These are phyloP conservation scores for Eupithecia pulchellata DNA, from an alignment of 2,888 invertebrate species.

Conservation along the genomic window DNA sequence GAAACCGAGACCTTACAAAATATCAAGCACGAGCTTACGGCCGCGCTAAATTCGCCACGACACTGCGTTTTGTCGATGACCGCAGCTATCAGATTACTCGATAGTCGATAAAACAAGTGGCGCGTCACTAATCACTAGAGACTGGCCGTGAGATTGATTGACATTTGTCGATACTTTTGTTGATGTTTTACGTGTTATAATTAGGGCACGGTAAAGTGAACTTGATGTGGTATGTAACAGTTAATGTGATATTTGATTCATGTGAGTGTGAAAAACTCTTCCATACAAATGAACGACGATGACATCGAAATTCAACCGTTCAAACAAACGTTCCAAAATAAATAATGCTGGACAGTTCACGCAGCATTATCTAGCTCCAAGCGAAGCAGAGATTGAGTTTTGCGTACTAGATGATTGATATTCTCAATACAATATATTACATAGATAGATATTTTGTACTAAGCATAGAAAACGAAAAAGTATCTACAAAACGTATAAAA, in stretches of 20 bases:
- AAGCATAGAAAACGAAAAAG: too few species aligned
- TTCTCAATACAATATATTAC: too few species aligned
- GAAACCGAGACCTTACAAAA: slow-evolving; percentile 32
- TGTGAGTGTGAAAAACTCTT: slow-evolving; percentile 28
- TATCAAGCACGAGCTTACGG: slow-evolving; percentile 20
- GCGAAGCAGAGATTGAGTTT: too few species aligned
- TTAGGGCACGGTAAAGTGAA: slow-evolving; percentile 62
- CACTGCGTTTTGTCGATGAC: slow-evolving; percentile 74
- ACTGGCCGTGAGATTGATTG: slow-evolving; percentile 78
- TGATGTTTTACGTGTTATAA: slow-evolving; percentile 69
- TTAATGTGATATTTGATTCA: slow-evolving; percentile 44
- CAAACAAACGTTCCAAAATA: not conserved
- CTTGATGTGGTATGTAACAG: slow-evolving; percentile 58
- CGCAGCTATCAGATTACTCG: slow-evolving; percentile 66
- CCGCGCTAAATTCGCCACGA: slow-evolving; percentile 60
- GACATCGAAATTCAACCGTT: too few species aligned
- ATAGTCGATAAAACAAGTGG: slow-evolving; percentile 65
- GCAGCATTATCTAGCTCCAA: too few species aligned
- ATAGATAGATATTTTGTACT: too few species aligned
- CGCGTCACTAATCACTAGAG: slow-evolving; percentile 72
- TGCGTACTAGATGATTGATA: too few species aligned
- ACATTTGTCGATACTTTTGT: slow-evolving; percentile 62
- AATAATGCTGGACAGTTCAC: too few species aligned
- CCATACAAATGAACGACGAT: not conserved
- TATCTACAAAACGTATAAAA: too few species aligned